phyloP scores from a whole-genome alignment of 2,113 vertebrate genomes.

The Hyaena hyaena region DNA sequence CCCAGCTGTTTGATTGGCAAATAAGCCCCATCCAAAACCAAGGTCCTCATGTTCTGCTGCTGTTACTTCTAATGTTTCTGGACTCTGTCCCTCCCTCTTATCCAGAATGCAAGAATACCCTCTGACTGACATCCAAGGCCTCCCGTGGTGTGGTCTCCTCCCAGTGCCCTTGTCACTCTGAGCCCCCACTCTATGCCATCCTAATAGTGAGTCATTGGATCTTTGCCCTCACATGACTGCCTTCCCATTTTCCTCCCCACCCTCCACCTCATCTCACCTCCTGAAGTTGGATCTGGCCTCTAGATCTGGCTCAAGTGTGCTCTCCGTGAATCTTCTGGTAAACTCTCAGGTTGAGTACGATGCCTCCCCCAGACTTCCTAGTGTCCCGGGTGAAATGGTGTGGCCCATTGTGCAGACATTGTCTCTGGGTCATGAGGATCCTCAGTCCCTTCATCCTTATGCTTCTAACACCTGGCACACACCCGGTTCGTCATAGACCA shows the following conservation, averaged over 20 bases:
- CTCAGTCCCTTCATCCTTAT: neutral
- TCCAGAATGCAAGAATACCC: neutral
- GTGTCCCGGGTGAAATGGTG: neutral
- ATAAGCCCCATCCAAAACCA: no score
- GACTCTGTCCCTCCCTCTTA: neutral
- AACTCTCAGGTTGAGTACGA: neutral
- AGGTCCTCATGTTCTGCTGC: neutral
- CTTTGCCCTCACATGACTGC: neutral
- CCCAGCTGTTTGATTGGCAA: neutral
- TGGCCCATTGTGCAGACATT: neutral
- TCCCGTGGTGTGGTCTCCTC: rapidly evolving
- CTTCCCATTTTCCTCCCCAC: neutral
- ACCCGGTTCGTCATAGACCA: neutral
- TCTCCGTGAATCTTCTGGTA: neutral
- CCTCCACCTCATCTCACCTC: neutral
- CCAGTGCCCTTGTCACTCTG: neutral
- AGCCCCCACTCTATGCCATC: neutral
- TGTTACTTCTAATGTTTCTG: neutral
- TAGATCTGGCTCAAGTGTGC: neutral
- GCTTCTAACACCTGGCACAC: neutral
- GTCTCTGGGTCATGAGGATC: neutral
- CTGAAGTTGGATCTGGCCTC: neutral
- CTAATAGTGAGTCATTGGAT: no score
- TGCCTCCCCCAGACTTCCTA: neutral
- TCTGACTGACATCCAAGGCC: neutral